phyloP scores from a whole-genome alignment of 2,888 invertebrate genomes.

The Sarcophaga variegata region DNA sequence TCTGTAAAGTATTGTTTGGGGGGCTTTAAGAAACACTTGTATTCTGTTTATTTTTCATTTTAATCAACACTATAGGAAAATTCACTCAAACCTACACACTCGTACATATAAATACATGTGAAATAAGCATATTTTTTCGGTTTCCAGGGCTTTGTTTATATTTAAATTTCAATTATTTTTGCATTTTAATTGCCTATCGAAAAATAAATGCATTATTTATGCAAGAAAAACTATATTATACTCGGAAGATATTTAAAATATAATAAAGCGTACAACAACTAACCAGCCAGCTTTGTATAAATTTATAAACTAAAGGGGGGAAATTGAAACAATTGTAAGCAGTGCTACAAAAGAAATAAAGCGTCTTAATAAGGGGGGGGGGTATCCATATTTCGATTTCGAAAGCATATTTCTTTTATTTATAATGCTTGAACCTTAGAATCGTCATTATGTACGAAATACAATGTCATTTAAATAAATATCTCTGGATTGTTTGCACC shows the following conservation, averaged over 20 bases:
- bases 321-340: no score
- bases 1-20: not conserved
- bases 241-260: not conserved
- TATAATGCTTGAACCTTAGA: no score
- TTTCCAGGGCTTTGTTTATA: not conserved
- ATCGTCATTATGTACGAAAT: no score
- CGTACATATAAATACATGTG: not conserved
- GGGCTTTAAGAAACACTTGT: not conserved
- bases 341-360: no score
- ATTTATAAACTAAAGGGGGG: no score
- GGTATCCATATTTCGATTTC: no score
- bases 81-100: not conserved
- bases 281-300: no score
- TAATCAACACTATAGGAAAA: constrained; percentile 1
- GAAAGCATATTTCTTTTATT: no score
- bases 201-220: not conserved
- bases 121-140: not conserved
- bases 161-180: constrained; percentile 22
- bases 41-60: constrained; percentile 25
- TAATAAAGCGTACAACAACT: no score
- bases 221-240: not conserved
- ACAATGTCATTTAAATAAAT: no score
- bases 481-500: no score
- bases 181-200: constrained; percentile 12
- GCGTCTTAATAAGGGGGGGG: no score